Percentiles rank a stretch among this genome's conserved stretches.
phyloP scores from a whole-genome alignment of 2,797 vertebrate species.

The Macropus fuliginosus region DNA sequence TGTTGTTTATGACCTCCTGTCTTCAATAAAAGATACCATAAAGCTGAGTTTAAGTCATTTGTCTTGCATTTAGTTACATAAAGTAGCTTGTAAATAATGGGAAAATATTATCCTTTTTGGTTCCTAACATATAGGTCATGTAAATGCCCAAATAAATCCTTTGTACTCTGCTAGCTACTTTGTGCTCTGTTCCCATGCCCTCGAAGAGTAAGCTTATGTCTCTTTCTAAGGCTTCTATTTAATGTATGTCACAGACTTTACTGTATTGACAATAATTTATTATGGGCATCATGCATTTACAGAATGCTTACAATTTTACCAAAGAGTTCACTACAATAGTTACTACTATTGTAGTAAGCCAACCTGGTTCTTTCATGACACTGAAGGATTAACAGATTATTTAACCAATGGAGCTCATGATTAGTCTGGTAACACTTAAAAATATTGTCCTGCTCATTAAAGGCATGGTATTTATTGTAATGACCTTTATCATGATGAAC shows the following conservation, averaged over 20 bases:
- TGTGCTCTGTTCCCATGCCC: background rate
- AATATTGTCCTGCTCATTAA: slow-evolving; percentile 52
- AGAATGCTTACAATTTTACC: background rate
- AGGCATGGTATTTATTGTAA: slow-evolving; percentile 48
- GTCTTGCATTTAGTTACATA: background rate
- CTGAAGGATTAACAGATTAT: slow-evolving; percentile 66
- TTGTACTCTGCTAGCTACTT: background rate
- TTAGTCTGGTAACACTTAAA: slow-evolving; percentile 48
- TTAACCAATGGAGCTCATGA: slow-evolving; percentile 62
- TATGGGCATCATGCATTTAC: background rate
- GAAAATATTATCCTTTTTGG: background rate
- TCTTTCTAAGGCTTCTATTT: background rate
- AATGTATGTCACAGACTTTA: background rate
- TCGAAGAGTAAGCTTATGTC: background rate
- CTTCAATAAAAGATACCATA: background rate
- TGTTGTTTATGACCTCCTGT: background rate
- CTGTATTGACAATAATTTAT: background rate
- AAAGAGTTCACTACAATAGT: background rate
- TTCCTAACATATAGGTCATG: background rate
- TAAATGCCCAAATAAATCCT: background rate
- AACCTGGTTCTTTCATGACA: slow-evolving; percentile 22
- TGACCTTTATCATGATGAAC: slow-evolving; percentile 61
- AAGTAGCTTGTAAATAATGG: background rate
- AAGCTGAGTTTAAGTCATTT: background rate
- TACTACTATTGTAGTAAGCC: slow-evolving; percentile 46